phyloP scores from a whole-genome alignment of 2,888 invertebrate genomes.

The Cephus rjabovi region DNA sequence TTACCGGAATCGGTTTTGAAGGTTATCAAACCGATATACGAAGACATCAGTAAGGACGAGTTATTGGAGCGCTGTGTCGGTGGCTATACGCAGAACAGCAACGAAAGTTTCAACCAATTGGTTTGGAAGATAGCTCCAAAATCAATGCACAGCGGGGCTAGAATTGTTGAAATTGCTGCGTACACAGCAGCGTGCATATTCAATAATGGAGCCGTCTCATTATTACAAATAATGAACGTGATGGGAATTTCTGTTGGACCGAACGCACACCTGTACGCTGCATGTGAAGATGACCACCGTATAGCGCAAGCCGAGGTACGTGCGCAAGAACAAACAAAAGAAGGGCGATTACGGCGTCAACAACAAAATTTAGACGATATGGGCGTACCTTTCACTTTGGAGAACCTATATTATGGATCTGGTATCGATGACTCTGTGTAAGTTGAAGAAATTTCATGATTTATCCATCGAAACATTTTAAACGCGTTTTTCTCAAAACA shows the following conservation, averaged over 20 bases:
- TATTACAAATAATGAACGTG: constrained; percentile 14
- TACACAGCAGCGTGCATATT: constrained; percentile 5
- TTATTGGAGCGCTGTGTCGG: constrained; percentile 12
- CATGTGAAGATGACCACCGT: constrained; percentile 8
- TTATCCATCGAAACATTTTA: too few species aligned
- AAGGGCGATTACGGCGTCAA: constrained; percentile 16
- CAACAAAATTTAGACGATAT: constrained; percentile 6
- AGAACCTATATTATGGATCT: too few species aligned
- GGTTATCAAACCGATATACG: constrained; percentile 3
- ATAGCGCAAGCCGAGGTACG: constrained; percentile 16
- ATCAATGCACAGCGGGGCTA: constrained; percentile 18
- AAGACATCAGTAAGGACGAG: constrained; percentile 4
- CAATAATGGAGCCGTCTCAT: constrained; percentile 12
- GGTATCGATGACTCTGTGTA: too few species aligned
- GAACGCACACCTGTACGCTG: constrained; percentile 10
- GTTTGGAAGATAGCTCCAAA: constrained; percentile 16
- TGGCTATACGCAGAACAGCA: constrained; percentile 8
- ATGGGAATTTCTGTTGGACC: constrained; percentile 12
- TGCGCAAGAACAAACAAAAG: constrained; percentile 11
- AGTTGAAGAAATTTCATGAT: too few species aligned
- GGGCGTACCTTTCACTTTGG: too few species aligned
- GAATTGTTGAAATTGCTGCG: constrained; percentile 19
- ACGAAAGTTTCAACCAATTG: constrained; percentile 8
- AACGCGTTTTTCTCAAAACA: too few species aligned
- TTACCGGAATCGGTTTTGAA: constrained; percentile 11